Conservation (phyloP, 2,797 vertebrate genomes). For the Protonibea diacanthus region DNA sequence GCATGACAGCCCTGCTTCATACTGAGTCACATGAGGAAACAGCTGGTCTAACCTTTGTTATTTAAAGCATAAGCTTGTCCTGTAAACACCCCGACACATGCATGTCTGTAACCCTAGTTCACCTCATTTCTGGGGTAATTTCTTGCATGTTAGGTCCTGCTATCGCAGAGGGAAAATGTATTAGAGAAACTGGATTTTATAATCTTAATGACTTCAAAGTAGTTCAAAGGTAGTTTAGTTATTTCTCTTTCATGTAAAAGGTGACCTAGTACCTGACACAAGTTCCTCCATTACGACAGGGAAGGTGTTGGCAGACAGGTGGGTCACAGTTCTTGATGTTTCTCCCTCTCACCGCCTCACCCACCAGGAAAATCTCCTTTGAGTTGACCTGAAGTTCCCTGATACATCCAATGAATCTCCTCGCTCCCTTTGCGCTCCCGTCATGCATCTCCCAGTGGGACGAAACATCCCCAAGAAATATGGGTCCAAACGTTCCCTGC, state of each 20-base stretch:
- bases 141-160: constrained; percentile 7
- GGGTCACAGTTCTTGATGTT: constrained; percentile 90
- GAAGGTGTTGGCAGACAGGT: constrained; percentile 84
- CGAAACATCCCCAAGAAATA: constrained; percentile 89
- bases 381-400: constrained; percentile 88
- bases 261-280: constrained; percentile 86
- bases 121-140: constrained; percentile 11
- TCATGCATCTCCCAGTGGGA: constrained; percentile 73
- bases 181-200: not conserved
- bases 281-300: constrained; percentile 88
- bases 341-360: constrained; percentile 84
- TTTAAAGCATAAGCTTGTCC: not conserved
- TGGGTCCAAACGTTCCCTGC: constrained; percentile 86
- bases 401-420: constrained; percentile 88
- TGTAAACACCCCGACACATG: constrained; percentile 7
- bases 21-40: constrained; percentile 31
- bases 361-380: constrained; percentile 85
- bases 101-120: not conserved
- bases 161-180: not conserved
- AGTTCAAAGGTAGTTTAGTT: constrained; percentile 27
- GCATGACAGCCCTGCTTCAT: constrained; percentile 15
- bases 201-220: constrained; percentile 1
- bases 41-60: constrained; percentile 14
- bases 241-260: constrained; percentile 37
- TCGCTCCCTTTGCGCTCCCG: constrained; percentile 64